Evolutionary conservation across 2,888 invertebrate species (phyloP).

Genomic region (Xanthostigma xanthostigma): DNA sequence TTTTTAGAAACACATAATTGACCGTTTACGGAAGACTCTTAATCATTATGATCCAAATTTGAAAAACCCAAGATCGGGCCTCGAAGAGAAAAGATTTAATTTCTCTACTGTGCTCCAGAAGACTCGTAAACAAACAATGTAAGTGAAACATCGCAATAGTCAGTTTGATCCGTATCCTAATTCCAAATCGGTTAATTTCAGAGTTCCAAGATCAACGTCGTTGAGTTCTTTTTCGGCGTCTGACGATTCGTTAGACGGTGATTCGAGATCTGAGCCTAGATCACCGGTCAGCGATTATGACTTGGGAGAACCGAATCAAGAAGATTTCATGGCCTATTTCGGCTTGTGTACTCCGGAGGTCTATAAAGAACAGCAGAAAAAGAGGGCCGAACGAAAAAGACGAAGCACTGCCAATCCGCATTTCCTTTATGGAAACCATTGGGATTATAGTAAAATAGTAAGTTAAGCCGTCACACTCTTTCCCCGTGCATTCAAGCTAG

Average conservation of each 20-base stretch:
- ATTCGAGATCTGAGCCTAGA: conserved; percentile 16
- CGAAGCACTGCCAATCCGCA: conserved; percentile 39
- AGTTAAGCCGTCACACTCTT: not conserved
- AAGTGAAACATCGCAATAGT: conserved; percentile 1
- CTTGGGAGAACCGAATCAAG: conserved; percentile 24
- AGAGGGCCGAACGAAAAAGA: conserved; percentile 34
- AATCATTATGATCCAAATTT: conserved; percentile 22
- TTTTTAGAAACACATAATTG: conserved; percentile 24
- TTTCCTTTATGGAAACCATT: conserved; percentile 31
- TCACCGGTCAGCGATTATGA: conserved; percentile 21
- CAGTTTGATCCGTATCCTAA: not conserved
- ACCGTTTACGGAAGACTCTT: conserved; percentile 24
- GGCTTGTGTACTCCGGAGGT: conserved; percentile 32
- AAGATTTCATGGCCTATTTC: conserved; percentile 29
- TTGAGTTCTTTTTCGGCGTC: conserved; percentile 21
- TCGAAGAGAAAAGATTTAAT: conserved; percentile 24
- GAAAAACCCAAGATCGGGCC: conserved; percentile 22
- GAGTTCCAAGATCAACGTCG: conserved; percentile 21
- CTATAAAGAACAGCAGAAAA: conserved; percentile 34
- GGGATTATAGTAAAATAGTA: conserved; percentile 6
- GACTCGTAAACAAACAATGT: conserved; percentile 23
- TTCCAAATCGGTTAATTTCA: conserved; percentile 8
- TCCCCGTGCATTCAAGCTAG: not conserved
- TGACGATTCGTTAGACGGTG: conserved; percentile 24
- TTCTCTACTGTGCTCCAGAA: conserved; percentile 23